Evolutionary conservation across 2,888 invertebrate species (phyloP).

Genomic region (Platycnemis pennipes): DNA sequence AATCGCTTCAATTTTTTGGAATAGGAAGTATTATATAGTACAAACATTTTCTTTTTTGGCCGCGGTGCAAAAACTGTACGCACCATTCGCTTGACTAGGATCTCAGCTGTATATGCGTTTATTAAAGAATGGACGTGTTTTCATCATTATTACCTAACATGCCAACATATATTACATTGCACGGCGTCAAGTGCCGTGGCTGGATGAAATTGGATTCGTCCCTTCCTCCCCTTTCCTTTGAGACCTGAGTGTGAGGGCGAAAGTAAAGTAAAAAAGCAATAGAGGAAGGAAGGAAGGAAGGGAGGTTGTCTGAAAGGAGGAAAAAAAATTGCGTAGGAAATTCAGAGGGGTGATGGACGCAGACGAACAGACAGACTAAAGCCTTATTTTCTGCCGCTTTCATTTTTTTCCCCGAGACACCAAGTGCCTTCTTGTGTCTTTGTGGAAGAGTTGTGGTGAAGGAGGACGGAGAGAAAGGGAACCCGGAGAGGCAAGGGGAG

Average conservation of each 20-base stretch:
- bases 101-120: no score
- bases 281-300: neutral
- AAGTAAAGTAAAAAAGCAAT: neutral
- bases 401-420: neutral
- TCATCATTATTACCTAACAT: no score
- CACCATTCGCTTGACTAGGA: no score
- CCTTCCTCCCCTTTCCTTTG: neutral
- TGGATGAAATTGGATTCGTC: neutral
- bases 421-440: conserved; percentile 35
- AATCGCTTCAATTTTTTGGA: no score
- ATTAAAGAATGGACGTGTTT: no score
- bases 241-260: neutral
- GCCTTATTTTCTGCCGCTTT: neutral
- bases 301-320: neutral
- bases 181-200: no score
- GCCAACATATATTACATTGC: no score
- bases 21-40: no score
- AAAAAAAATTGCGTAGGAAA: neutral
- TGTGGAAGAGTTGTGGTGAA: neutral
- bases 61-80: no score
- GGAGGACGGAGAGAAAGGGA: neutral
- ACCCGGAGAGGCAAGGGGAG: neutral
- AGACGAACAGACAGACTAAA: neutral
- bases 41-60: no score
- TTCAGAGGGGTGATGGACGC: neutral